Conservation (phyloP, 2,888 invertebrate genomes). For the Omphaloscelis lunosa region DNA sequence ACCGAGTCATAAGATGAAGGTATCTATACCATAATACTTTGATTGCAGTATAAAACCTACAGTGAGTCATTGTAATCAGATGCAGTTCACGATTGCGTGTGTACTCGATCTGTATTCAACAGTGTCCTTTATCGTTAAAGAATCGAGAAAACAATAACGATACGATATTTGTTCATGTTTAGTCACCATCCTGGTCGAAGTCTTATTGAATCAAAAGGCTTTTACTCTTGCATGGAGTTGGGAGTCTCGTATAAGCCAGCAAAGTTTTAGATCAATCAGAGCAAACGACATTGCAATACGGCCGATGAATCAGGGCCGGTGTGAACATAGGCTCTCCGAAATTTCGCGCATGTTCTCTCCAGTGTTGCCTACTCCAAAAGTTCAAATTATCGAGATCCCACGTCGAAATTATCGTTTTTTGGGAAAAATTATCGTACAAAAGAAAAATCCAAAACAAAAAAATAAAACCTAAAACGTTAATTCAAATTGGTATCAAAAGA, state of each 20-base stretch:
- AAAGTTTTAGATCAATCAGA: background rate
- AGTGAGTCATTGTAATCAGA: slow-evolving; percentile 73
- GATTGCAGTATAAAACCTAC: slow-evolving; percentile 36
- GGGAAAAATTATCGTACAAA: too few relatives aligned
- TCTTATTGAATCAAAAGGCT: background rate
- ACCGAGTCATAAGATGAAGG: slow-evolving; percentile 42
- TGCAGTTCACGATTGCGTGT: slow-evolving; percentile 71
- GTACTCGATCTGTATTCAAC: slow-evolving; percentile 32
- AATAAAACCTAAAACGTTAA: too few relatives aligned
- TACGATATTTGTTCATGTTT: slow-evolving; percentile 13
- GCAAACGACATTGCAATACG: background rate
- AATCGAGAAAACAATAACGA: slow-evolving; percentile 37
- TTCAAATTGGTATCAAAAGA: too few relatives aligned
- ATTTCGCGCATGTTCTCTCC: too few relatives aligned
- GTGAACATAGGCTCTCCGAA: background rate
- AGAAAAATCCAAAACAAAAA: too few relatives aligned
- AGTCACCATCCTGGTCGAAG: slow-evolving; percentile 16
- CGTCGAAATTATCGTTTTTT: too few relatives aligned
- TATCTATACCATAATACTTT: slow-evolving; percentile 21
- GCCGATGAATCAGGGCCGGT: background rate
- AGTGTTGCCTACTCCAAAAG: too few relatives aligned
- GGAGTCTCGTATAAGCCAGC: background rate
- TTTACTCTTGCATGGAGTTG: background rate
- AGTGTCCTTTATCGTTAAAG: slow-evolving; percentile 35
- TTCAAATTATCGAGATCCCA: too few relatives aligned